A percentile compares a stretch with the other conserved stretches of the same genome.
phyloP scores from a whole-genome alignment of 2,113 vertebrate genomes.

The Oxygymnocypris stewartii region DNA sequence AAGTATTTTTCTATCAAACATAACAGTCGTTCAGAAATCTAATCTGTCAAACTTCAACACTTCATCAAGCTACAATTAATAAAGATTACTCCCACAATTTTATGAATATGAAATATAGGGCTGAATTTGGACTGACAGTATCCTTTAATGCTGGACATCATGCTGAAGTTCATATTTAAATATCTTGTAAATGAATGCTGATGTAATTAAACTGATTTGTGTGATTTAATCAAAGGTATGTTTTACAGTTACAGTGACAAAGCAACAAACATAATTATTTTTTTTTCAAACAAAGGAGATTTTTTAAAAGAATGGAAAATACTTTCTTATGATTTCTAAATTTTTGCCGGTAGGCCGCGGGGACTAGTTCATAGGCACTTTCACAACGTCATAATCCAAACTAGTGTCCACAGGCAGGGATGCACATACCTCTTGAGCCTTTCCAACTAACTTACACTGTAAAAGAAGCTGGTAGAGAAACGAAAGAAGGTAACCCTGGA shows the following conservation, averaged over 20 bases:
- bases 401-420: no score
- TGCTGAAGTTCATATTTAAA: neutral
- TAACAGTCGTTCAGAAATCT: neutral
- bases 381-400: no score
- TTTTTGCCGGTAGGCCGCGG: no score
- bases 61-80: neutral
- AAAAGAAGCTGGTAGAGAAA: no score
- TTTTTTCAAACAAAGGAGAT: neutral
- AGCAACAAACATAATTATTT: no score
- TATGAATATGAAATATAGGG: neutral
- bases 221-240: neutral
- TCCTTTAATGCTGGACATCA: no score
- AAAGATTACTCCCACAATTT: neutral
- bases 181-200: neutral
- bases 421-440: no score
- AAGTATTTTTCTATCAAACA: neutral
- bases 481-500: no score
- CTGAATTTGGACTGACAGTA: neutral
- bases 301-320: neutral
- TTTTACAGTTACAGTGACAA: neutral
- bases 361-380: no score
- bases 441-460: no score
- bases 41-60: neutral
- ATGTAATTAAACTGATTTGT: neutral
- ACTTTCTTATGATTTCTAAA: no score